Percentiles rank a stretch among this genome's conserved stretches.
phyloP scores from a whole-genome alignment of 2,797 vertebrate genomes.

The Danio kyathit region DNA sequence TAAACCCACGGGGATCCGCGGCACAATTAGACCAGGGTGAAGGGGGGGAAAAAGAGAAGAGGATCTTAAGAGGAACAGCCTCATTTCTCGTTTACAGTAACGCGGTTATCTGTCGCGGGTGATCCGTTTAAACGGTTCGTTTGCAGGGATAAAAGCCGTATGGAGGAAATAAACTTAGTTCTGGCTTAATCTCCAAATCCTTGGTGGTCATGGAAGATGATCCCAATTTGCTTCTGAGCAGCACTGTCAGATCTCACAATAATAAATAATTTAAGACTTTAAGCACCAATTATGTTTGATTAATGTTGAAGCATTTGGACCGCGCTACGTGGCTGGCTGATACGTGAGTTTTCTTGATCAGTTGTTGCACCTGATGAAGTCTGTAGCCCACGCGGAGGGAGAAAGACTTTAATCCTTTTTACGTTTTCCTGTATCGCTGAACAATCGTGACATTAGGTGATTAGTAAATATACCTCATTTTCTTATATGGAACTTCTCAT shows the following conservation, averaged over 20 bases:
- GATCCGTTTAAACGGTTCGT: constrained; percentile 88
- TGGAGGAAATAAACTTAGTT: constrained; percentile 88
- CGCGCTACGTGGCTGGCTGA: constrained; percentile 70
- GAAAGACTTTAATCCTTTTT: constrained; percentile 56
- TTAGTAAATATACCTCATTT: constrained; percentile 56
- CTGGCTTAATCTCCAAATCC: constrained; percentile 88
- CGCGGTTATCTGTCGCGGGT: constrained; percentile 85
- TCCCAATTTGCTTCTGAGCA: constrained; percentile 87
- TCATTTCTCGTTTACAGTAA: constrained; percentile 83
- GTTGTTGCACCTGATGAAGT: constrained; percentile 73
- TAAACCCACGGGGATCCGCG: constrained; percentile 85
- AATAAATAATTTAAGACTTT: constrained; percentile 88
- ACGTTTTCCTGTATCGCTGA: constrained; percentile 49
- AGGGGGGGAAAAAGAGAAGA: constrained; percentile 53
- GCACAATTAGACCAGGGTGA: constrained; percentile 83
- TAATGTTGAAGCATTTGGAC: constrained; percentile 81
- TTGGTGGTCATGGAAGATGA: constrained; percentile 89
- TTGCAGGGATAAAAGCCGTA: constrained; percentile 86
- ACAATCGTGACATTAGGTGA: constrained; percentile 58
- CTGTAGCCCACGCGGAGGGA: constrained; percentile 49
- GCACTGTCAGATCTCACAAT: constrained; percentile 86
- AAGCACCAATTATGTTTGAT: constrained; percentile 85
- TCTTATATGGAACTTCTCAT: constrained; percentile 38
- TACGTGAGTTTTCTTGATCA: constrained; percentile 71
- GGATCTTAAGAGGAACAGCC: constrained; percentile 81